Evolutionary conservation across 2,113 vertebrate species (phyloP).

Genomic region (Carollia perspicillata): DNA sequence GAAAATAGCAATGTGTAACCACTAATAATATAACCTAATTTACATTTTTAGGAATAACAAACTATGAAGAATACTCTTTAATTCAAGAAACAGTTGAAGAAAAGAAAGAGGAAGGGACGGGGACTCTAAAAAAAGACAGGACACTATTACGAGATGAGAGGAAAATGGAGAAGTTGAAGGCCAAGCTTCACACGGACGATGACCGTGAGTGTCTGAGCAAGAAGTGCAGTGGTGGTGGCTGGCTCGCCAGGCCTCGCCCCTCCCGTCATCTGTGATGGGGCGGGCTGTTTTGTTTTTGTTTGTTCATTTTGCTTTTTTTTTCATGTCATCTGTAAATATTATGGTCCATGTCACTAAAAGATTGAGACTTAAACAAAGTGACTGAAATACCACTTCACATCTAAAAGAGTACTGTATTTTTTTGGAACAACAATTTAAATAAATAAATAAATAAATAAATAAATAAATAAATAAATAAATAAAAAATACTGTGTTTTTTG

Average conservation of each 20-base stretch:
- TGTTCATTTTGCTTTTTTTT: background rate
- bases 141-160: slow-evolving; percentile 94
- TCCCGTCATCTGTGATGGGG: accelerated
- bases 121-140: slow-evolving; percentile 95
- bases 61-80: slow-evolving; percentile 99
- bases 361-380: background rate
- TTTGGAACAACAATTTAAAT: too few species aligned
- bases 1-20: background rate
- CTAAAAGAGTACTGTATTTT: background rate
- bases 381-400: background rate
- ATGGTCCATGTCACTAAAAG: background rate
- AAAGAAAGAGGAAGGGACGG: slow-evolving; percentile 94
- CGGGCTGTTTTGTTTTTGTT: background rate
- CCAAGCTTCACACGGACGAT: slow-evolving; percentile 98
- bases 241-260: accelerated
- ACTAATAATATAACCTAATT: background rate
- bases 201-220: slow-evolving; percentile 88
- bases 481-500: too few species aligned
- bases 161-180: slow-evolving; percentile 99
- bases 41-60: slow-evolving; percentile 94
- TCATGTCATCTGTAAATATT: background rate
- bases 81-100: slow-evolving; percentile 95
- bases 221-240: accelerated
- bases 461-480: too few species aligned
- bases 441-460: too few species aligned